Conservation (phyloP, 2,113 vertebrate species). For the Ardeotis arabs region DNA sequence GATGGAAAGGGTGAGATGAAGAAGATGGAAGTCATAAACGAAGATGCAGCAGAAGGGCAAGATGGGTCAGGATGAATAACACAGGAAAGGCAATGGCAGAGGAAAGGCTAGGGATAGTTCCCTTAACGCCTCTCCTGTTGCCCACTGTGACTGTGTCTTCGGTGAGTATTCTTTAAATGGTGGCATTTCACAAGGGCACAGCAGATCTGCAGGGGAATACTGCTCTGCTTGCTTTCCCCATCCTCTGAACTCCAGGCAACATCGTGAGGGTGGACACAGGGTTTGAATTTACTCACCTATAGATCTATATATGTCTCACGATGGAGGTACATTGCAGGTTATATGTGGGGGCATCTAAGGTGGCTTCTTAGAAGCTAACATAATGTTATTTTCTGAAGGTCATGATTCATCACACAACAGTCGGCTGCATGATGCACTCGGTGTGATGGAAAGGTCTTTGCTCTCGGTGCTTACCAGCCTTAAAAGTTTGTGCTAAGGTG, state of each 20-base stretch:
- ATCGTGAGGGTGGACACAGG: not conserved
- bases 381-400: not conserved
- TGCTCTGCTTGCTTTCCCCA: not conserved
- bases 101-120: not conserved
- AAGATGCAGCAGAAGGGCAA: not conserved
- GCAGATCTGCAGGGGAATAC: not conserved
- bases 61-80: not conserved
- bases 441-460: fast-evolving
- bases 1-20: not conserved
- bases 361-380: not conserved
- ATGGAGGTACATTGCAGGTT: not conserved
- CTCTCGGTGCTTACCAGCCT: not conserved
- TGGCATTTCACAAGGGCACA: not conserved
- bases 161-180: not conserved
- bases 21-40: conserved; percentile 24
- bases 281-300: not conserved
- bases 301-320: not conserved
- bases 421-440: fast-evolving
- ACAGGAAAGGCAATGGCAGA: not conserved
- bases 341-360: not conserved
- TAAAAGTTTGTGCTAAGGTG: not conserved
- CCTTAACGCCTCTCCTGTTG: not conserved
- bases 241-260: not conserved
- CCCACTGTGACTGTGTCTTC: not conserved
- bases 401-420: too few species aligned